Base-by-base conservation (phyloP, 2,888 invertebrate genomes). In the Muschampia plurimacula region DNA sequence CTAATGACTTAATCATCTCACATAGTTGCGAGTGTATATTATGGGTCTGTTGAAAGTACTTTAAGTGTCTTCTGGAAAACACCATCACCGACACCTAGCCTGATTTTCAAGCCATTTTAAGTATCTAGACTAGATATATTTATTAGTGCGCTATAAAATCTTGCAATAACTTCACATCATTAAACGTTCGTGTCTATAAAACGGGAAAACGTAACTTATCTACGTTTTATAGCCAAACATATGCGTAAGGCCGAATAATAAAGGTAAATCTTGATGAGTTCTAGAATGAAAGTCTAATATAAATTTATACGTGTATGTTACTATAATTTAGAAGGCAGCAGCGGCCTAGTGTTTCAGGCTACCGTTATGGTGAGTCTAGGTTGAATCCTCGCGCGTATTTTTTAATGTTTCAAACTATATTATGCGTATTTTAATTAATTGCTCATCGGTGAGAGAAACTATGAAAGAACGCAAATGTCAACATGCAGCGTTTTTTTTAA, bases 91-190 rank as follows among this genome's bases (percentile, higher is more conserved):
- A 10, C 22, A 22, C 22, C 22, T 55, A 55, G 55, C 28, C 9
- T 57, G 55, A 57, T 57, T 57, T 28, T 57, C 55, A 57, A 57
- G 22, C 22, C 28, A 57, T 57, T 57, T 57, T 10, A 57, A 22
- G 28, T 57, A 22, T 28, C 57, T 57, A 28, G 28, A 28, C 57
- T 57, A 12, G 10, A 12, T 22, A 9, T 28, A 57, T 57, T 15
- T 57, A 57, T 57, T 28, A 22, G 28, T 57, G 28, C 57, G 28
- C 57, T 57, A 57, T 57, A 57, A 57, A 57, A 28, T 57, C 57
- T 4, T 28, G 57, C 57, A 57, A 57, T 57, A 57, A 57, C 57
- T 28, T 57, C 57, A 57, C 28, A 28, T 57, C 57, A 57, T 57
- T 57, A 57, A 57, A 57, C 57, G 28, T 57, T 9, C 10, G 39